Evolutionary conservation across 2,797 vertebrate genomes (phyloP).

Genomic region (Otolemur crassicaudatus): DNA sequence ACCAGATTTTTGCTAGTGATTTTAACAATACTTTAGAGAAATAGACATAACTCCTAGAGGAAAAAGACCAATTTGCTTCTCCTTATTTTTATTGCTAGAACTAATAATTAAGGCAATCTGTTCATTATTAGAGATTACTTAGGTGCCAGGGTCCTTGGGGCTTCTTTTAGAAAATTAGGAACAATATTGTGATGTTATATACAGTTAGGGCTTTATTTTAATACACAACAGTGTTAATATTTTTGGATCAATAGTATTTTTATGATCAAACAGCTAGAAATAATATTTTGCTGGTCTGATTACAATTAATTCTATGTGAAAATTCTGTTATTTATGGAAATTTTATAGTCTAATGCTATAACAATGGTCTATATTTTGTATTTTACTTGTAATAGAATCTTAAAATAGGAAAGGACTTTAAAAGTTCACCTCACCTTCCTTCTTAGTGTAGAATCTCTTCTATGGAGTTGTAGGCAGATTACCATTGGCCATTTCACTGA

Average conservation of each 20-base stretch:
- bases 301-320: not conserved
- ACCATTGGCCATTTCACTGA: not conserved
- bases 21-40: not conserved
- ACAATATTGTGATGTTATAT: not conserved
- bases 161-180: not conserved
- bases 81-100: not conserved
- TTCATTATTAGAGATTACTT: not conserved
- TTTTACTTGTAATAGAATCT: not conserved
- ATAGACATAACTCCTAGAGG: not conserved
- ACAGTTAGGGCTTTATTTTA: not conserved
- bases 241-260: not conserved
- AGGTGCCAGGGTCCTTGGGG: not conserved
- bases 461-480: not conserved
- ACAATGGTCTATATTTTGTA: not conserved
- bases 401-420: not conserved
- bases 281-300: not conserved
- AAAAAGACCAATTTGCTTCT: not conserved
- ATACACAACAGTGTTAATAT: not conserved
- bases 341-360: not conserved
- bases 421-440: not conserved
- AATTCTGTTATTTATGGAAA: constrained; percentile 3
- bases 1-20: not conserved
- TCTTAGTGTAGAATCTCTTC: not conserved
- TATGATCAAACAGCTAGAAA: not conserved
- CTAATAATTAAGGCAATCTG: not conserved